Evolutionary conservation across 2,888 invertebrate genomes (phyloP), one percentile per base, ranked within the genome.

Genomic region (Melolontha melolontha): DNA sequence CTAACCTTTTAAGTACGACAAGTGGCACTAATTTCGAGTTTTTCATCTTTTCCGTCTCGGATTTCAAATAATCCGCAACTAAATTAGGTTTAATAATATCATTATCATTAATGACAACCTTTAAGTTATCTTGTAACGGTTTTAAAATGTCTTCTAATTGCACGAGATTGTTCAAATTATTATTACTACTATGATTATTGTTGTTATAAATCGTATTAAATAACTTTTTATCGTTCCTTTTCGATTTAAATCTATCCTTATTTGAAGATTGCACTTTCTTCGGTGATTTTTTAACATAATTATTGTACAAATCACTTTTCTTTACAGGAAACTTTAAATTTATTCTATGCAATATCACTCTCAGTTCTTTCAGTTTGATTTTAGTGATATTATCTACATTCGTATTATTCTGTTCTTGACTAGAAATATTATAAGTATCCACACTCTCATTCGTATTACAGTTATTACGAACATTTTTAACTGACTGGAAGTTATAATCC

Each of bases 1-100:
- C 76, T 47, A 76, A 67, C 47, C 76, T 72, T 55, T 75, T 71
- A 54, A 77, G 68, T 11, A 77, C 50, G 22, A 77, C 77, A 41
- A 71, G 70, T 5, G 77, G 75, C 55, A 77, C 75, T 68, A 73
- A 57, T 52, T 68, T 68, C 44, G 16, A 64, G 41, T 50, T 52
- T 68, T 66, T 47, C 55, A 55, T 55, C 14, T 52, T 68, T 57
- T 68, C 50, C 16, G 50, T 57, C 57, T 67, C 57, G 40, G 29
- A 39, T 34, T 54, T 70, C 39, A 55, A 49, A 39, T 67, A 67
- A 67, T 54, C 49, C 1, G 44, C 54, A 8, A 64, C 47, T 34
- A 66, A 22, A 63, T 67, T 57, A 1, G 51, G 63, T 51, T 67
- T 68, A 29, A 59, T 66, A 54, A 66, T 54, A 27, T 42, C 65